A percentile compares a stretch with the other conserved stretches of the same genome.
Conservation (phyloP, 2,888 invertebrate species). For the Labia minor region DNA sequence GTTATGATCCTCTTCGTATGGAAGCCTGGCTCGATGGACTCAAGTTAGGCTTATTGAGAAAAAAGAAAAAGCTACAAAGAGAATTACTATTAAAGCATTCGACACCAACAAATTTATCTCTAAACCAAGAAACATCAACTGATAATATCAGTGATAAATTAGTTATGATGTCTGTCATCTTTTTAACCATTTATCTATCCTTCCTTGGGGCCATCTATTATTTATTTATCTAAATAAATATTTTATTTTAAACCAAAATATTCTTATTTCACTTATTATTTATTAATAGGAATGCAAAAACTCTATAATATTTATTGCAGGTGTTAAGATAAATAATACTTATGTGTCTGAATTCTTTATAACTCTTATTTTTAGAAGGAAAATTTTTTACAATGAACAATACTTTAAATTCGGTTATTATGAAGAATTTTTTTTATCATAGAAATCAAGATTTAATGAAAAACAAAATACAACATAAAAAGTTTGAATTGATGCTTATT, state of each 20-base stretch:
- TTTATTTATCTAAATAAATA: neutral
- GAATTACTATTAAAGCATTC: neutral
- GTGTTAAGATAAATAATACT: too few species aligned
- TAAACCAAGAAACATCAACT: too few species aligned
- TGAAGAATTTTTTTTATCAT: too few species aligned
- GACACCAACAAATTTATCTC: neutral
- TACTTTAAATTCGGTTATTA: too few species aligned
- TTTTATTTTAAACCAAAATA: neutral
- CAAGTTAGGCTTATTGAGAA: neutral
- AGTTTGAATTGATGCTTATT: too few species aligned
- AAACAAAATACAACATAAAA: too few species aligned
- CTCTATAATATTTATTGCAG: too few species aligned
- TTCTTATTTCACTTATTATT: neutral
- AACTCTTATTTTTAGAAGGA: too few species aligned
- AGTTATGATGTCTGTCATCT: neutral
- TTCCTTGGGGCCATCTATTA: neutral
- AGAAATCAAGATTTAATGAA: too few species aligned
- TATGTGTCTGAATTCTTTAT: too few species aligned
- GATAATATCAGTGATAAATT: neutral
- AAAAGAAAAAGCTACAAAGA: neutral
- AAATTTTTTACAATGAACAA: too few species aligned
- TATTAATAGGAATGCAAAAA: neutral
- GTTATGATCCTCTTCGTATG: neutral
- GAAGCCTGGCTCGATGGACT: neutral
- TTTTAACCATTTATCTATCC: neutral